These are phyloP conservation scores for Zoanthus sociatus DNA, from an alignment of 92 coral and sea anemone species.

Conservation along the genomic window DNA sequence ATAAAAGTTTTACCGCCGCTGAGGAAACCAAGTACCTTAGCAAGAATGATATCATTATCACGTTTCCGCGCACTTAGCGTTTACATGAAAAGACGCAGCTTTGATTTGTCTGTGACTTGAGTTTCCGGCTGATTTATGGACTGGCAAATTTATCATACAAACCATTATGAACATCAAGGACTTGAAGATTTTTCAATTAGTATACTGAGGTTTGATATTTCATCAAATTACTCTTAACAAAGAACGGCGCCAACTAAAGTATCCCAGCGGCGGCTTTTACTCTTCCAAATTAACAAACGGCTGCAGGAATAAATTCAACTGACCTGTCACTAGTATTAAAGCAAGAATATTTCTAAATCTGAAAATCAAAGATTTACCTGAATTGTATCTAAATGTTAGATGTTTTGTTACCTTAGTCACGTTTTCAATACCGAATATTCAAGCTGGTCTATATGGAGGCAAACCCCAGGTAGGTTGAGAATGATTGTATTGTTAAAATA, in stretches of 20 bases:
- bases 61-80: not conserved
- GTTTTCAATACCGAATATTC: no score
- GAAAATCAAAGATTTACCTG: no score
- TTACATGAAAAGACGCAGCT: not conserved
- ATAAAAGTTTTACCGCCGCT: not conserved
- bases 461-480: no score
- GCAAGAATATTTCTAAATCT: no score
- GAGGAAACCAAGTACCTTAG: not conserved
- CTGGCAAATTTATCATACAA: not conserved
- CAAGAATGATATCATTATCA: not conserved
- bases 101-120: not conserved
- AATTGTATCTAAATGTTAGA: no score
- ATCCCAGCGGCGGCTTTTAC: not conserved
- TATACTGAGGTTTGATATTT: not conserved
- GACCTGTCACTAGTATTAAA: no score
- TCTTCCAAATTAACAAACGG: no score
- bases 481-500: not conserved
- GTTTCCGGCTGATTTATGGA: not conserved
- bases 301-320: no score
- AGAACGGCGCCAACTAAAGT: not conserved
- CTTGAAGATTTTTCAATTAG: conserved; percentile 1
- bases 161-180: not conserved
- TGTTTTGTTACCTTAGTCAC: no score
- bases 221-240: conserved; percentile 23
- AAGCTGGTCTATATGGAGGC: no score